phyloP scores from a whole-genome alignment of 2,113 vertebrate genomes.

The Amblyopsis rosae region DNA sequence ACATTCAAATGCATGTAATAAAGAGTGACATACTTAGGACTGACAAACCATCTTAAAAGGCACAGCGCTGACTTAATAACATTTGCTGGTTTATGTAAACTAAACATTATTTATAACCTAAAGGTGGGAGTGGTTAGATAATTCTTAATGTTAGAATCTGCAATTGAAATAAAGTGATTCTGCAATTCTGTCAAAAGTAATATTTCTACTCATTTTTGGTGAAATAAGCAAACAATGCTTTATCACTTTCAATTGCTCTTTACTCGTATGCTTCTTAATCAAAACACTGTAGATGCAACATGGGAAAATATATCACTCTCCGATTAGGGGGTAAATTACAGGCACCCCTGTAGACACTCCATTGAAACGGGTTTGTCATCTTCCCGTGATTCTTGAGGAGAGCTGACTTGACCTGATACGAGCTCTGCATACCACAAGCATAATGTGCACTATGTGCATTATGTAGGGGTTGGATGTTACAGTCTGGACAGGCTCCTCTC shows the following conservation, averaged over 20 bases:
- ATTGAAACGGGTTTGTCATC: not conserved
- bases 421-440: conserved; percentile 24
- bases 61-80: conserved; percentile 16
- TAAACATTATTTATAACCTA: not conserved
- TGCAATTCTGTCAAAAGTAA: not conserved
- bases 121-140: not conserved
- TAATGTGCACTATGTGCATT: conserved; percentile 3
- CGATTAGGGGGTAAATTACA: conserved; percentile 3
- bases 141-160: too few relatives aligned
- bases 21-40: not conserved
- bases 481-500: conserved; percentile 87
- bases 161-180: not conserved
- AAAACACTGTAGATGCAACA: not conserved
- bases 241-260: too few relatives aligned
- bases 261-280: too few relatives aligned
- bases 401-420: conserved; percentile 1
- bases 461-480: conserved; percentile 57
- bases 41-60: conserved; percentile 27
- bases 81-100: conserved; percentile 1
- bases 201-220: conserved; percentile 14
- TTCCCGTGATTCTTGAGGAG: conserved; percentile 12
- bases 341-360: conserved; percentile 7
- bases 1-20: conserved; percentile 43
- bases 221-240: too few relatives aligned
- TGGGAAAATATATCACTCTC: not conserved